Base-by-base conservation (phyloP, 2,113 vertebrate species). In the Ivindomyrus marchei region DNA sequence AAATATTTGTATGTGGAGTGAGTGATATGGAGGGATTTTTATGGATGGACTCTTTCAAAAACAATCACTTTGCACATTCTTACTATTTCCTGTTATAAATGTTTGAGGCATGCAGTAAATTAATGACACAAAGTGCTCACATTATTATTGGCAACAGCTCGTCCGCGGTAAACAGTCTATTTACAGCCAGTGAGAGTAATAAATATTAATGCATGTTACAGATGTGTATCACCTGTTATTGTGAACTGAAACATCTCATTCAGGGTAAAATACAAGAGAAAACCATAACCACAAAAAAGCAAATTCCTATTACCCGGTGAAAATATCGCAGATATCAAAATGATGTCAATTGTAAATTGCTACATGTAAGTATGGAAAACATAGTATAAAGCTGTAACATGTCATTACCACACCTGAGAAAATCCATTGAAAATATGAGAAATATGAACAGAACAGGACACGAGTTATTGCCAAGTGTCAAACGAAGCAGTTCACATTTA, bases 351-450 rank as follows among this genome's bases (percentile, higher is more conserved):
- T 56, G 50, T 87, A 87, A 36, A 89, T 85, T 74, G 46, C 10
- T 70, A 77, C 53, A 88, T 87, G 85, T 36, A 80, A 56, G 74
- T 89, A 80, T 83, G 89, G 17, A 36, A 89, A 49, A 85, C 10
- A 53, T 13, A 19, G 36, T 56, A 21, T 45, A 4, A 42, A 42
- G 45, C 74, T 13, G 31, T 27, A 83, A 85, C n/a, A 45, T 84
- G 50, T 39, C 39, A 83, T 89, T 74, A 17, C 47, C 39, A 45
- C 36, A 91, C 91, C 91, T 91, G 91, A 91, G 87, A 74, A 86
- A 89, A 49, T 85, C 21, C 42, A 52, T n/a, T 42, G 85, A 53
- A 42, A 9, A 87, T 3, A 74, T 89, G 42, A 42, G 31, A 84
- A 39, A 85, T 19, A 45, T 45, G 19, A 66, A 42, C 52, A 36